phyloP scores from a whole-genome alignment of 1,140 invertebrate species.

The Drosophila mayri region DNA sequence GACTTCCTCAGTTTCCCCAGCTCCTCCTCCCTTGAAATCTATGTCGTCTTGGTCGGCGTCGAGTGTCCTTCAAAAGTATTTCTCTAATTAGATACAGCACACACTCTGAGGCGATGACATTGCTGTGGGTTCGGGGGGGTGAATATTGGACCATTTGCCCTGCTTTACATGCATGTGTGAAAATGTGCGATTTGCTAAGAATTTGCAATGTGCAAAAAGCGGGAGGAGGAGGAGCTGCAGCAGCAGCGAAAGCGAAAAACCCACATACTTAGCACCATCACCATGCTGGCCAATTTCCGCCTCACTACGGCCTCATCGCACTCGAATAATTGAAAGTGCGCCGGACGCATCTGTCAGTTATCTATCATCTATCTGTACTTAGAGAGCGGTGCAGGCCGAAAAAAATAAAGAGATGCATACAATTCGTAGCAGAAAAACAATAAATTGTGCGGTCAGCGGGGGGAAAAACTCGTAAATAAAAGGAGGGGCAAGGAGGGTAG shows the following conservation, averaged over 20 bases:
- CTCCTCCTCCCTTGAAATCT: slow-evolving; percentile 44
- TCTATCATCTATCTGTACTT: slow-evolving; percentile 30
- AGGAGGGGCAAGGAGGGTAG: background rate
- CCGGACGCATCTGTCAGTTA: slow-evolving; percentile 49
- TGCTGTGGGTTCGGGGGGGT: slow-evolving; percentile 4
- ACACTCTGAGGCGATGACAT: slow-evolving; percentile 33
- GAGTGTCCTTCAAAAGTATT: slow-evolving; percentile 84
- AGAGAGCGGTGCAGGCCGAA: background rate
- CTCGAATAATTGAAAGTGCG: slow-evolving; percentile 46
- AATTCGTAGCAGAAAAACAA: slow-evolving; percentile 1
- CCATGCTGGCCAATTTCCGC: slow-evolving; percentile 45
- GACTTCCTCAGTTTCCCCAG: background rate
- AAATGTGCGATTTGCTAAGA: slow-evolving; percentile 59
- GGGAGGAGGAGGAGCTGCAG: background rate
- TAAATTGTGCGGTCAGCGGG: slow-evolving; percentile 9
- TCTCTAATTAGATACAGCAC: slow-evolving; percentile 76
- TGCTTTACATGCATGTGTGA: slow-evolving; percentile 58
- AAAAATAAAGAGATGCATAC: background rate
- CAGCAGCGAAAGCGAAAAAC: slow-evolving; percentile 35
- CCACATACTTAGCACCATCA: slow-evolving; percentile 42
- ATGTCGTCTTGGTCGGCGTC: slow-evolving; percentile 58
- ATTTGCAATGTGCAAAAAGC: slow-evolving; percentile 42
- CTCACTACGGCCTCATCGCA: slow-evolving; percentile 3
- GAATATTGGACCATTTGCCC: no score
- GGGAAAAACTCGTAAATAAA: slow-evolving; percentile 18